A percentile compares a stretch with the other conserved stretches of the same genome.
Conservation (phyloP, 2,113 vertebrate genomes). For the Pleuronectes platessa region DNA sequence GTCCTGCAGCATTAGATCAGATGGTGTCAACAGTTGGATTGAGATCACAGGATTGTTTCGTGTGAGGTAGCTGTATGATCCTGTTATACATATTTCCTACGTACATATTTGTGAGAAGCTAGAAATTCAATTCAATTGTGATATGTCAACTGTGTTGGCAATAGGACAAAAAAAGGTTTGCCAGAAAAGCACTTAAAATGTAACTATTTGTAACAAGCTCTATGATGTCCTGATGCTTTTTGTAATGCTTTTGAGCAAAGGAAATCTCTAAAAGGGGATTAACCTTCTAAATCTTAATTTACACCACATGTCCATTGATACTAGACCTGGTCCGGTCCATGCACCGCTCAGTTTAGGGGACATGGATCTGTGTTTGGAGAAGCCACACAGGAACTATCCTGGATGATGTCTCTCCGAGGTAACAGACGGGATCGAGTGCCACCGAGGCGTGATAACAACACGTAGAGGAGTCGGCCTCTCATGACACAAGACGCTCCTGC, state of each 20-base stretch:
- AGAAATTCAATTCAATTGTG: neutral
- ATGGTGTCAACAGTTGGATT: conserved; percentile 16
- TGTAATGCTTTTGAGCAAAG: neutral
- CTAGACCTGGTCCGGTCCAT: neutral
- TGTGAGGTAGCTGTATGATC: conserved; percentile 7
- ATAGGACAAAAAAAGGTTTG: neutral
- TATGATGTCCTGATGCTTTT: neutral
- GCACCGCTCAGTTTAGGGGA: neutral
- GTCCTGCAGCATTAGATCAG: conserved; percentile 21
- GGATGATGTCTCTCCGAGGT: neutral
- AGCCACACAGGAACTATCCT: neutral
- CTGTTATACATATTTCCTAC: neutral
- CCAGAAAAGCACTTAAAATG: neutral
- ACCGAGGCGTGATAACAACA: conserved; percentile 22
- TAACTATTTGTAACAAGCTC: too few relatives aligned
- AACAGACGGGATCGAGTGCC: neutral
- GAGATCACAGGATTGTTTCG: conserved; percentile 15
- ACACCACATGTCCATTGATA: neutral
- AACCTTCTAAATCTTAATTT: neutral
- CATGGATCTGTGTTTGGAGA: neutral
- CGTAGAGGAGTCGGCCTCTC: conserved; percentile 2
- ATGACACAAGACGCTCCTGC: conserved; percentile 60
- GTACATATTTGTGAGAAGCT: conserved; percentile 14
- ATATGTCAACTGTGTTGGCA: conserved; percentile 1
- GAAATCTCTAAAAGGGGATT: neutral